These are phyloP conservation scores for Megamerina dolium DNA, from an alignment of 2,888 invertebrate genomes.

Conservation along the genomic window DNA sequence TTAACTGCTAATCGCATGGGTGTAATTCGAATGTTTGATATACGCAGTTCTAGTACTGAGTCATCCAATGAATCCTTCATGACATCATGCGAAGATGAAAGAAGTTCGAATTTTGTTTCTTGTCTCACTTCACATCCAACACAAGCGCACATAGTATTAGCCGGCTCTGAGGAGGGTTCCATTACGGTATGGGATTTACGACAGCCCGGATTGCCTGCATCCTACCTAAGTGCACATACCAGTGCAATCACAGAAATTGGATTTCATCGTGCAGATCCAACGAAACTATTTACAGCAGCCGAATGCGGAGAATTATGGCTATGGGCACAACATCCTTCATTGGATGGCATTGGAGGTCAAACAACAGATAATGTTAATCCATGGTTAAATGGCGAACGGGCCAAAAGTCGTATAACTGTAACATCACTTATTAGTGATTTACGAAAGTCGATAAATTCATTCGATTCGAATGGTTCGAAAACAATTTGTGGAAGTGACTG, in stretches of 20 bases:
- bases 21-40: slow-evolving; percentile 85
- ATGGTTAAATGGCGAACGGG: slow-evolving; percentile 65
- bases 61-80: slow-evolving; percentile 59
- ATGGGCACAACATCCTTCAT: slow-evolving; percentile 63
- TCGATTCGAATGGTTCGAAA: slow-evolving; percentile 70
- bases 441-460: slow-evolving; percentile 73
- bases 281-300: slow-evolving; percentile 77
- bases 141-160: slow-evolving; percentile 75
- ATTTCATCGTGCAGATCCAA: slow-evolving; percentile 80
- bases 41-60: slow-evolving; percentile 56
- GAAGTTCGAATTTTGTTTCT: slow-evolving; percentile 56
- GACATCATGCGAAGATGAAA: slow-evolving; percentile 65
- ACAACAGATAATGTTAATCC: slow-evolving; percentile 48
- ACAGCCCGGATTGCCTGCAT: slow-evolving; percentile 75
- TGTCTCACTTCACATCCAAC: slow-evolving; percentile 79
- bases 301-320: slow-evolving; percentile 81
- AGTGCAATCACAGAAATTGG: slow-evolving; percentile 76
- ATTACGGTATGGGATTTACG: slow-evolving; percentile 87
- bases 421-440: slow-evolving; percentile 68
- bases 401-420: slow-evolving; percentile 54
- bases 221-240: slow-evolving; percentile 71
- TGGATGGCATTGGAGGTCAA: slow-evolving; percentile 23
- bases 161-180: slow-evolving; percentile 81
- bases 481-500: slow-evolving; percentile 81
- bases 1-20: slow-evolving; percentile 83